phyloP scores from a whole-genome alignment of 2,113 vertebrate species.

The Glaucidium brasilianum region DNA sequence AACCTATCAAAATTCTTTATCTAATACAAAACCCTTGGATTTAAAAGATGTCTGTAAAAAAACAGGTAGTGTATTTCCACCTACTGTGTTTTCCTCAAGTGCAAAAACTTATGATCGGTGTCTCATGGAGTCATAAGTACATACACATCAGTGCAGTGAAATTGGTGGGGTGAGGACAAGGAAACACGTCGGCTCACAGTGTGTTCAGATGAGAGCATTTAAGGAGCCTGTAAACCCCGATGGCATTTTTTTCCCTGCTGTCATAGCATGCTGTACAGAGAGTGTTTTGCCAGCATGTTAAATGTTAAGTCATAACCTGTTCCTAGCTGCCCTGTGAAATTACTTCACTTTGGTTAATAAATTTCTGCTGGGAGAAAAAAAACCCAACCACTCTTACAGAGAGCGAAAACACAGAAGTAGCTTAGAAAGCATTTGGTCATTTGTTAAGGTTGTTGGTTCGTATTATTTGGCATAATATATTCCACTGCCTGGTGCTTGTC shows the following conservation, averaged over 20 bases:
- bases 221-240: background rate
- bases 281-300: background rate
- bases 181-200: background rate
- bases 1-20: background rate
- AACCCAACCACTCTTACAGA: background rate
- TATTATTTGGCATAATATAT: background rate
- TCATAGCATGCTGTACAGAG: background rate
- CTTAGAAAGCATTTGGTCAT: background rate
- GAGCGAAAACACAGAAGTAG: background rate
- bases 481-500: background rate
- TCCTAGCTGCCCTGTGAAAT: slow-evolving; percentile 9
- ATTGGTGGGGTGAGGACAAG: background rate
- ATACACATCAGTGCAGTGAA: background rate
- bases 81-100: background rate
- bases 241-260: background rate
- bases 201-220: background rate
- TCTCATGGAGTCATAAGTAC: background rate
- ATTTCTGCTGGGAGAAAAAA: background rate
- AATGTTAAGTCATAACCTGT: slow-evolving; percentile 19
- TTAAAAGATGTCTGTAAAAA: background rate
- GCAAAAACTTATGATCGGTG: background rate
- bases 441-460: background rate
- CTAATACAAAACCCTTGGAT: background rate
- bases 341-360: slow-evolving; percentile 12
- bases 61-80: background rate